Evolutionary conservation across 92 coral and sea anemone species (phyloP), one percentile per base, ranked within the genome.

Genomic region (Galaxea fascicularis): DNA sequence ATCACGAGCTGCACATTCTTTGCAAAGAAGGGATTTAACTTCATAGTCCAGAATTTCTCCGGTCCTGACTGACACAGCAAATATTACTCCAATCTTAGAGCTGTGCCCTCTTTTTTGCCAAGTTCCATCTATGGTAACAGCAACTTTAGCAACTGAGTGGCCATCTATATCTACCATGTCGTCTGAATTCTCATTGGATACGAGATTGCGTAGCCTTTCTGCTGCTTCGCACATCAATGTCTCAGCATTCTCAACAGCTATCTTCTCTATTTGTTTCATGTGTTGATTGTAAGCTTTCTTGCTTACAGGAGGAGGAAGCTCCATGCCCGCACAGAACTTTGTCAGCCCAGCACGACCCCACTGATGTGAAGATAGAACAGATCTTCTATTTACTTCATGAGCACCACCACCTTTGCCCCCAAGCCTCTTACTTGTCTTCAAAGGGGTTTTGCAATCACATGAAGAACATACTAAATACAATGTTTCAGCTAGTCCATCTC

Each of bases 21-120:
- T n/a, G n/a, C n/a, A n/a, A n/a, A n/a, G n/a, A n/a, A n/a, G n/a
- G n/a, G n/a, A n/a, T n/a, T n/a, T n/a, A n/a, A n/a, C n/a, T n/a
- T n/a, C n/a, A n/a, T n/a, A n/a, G n/a, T n/a, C 41, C 2, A 35
- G 41, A 35, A 35, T 35, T 35, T 35, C 41, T 35, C 41, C 41
- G 2, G 41, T 35, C 6, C 3, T 6, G 3, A 91, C 90, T 44
- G 92, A 91, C 24, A 84, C 63, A 18, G 78, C 91, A 83, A 91
- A 79, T 17, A 78, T 82, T 12, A 87, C 90, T 71, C 94, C 90
- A 62, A 87, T 54, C 73, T 91, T 83, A 22, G 89, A 87, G 30
- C 91, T 87, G 56, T 87, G 91, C 21, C 94, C 84, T 60, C 91
- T 82, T 56, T 87, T 87, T 45, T 91, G 94, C 86, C 94, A 90